Percentiles rank a stretch among this genome's conserved stretches.
Evolutionary conservation across 1,140 invertebrate genomes (phyloP).

Genomic region (Musca domestica): DNA sequence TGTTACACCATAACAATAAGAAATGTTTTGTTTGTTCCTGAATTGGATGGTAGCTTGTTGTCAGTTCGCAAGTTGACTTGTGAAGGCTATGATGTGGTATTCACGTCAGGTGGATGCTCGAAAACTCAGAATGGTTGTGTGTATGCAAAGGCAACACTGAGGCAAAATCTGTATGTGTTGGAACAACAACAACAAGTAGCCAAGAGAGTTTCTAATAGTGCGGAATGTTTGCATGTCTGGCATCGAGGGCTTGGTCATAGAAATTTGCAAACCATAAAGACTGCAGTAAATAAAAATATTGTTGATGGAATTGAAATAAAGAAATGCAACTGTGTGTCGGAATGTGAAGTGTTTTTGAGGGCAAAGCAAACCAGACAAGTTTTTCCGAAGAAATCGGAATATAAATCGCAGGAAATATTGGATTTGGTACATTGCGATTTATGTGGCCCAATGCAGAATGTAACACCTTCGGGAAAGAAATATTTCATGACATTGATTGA

Average conservation of each 20-base stretch:
- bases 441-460: no score
- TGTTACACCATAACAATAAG: not conserved
- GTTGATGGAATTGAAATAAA: not conserved
- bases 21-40: slow-evolving; percentile 14
- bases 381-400: not conserved
- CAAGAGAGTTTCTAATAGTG: no score
- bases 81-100: slow-evolving; percentile 4
- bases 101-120: no score
- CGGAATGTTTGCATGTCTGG: slow-evolving; percentile 8
- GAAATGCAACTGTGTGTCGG: not conserved
- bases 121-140: no score
- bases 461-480: slow-evolving; percentile 25
- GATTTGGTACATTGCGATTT: no score
- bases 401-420: slow-evolving; percentile 13
- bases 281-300: not conserved
- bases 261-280: slow-evolving; percentile 4
- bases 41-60: slow-evolving; percentile 7
- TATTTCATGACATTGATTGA: slow-evolving; percentile 42
- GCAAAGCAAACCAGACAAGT: not conserved
- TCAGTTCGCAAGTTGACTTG: not conserved
- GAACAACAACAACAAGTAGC: no score
- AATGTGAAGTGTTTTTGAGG: slow-evolving; percentile 7
- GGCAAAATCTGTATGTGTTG: no score
- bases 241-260: slow-evolving; percentile 16
- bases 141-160: no score